Evolutionary conservation across 2,888 invertebrate genomes (phyloP), one percentile per base, ranked within the genome.

Genomic region (Dromius quadrimaculatus): DNA sequence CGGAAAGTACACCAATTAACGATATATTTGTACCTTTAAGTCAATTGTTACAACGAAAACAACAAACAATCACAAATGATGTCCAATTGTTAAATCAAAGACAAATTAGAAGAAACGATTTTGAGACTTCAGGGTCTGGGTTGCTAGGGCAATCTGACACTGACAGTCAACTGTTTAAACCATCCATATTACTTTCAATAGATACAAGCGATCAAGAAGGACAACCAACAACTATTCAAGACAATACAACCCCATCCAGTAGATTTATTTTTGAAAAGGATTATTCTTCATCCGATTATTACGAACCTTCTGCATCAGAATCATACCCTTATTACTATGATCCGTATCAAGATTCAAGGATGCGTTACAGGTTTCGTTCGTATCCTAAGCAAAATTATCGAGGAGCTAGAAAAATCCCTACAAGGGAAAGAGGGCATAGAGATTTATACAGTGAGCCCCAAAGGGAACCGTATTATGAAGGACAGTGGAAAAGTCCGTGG

Each of bases 401-500:
- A 2, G 62, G 70, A 2, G 23, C 70, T n/a, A 61, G 70, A 19
- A 70, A 61, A 28, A 20, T 70, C 2, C 62, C 70, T 8, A 17
- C 62, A 3, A 61, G 70, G 15, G 70, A 70, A 23, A n/a, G 70
- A n/a, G 70, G 70, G 9, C 32, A 62, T 3, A 34, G 64, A 15
- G 64, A 64, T 32, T 17, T 50, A n/a, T 59, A 41, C 20, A 34
- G 43, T 59, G 68, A 68, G 1, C 32, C 47, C 2, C 36, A 20
- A 1, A 61, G 69, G 22, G 69, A 70, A 23, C 47, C 70, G 15
- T 62, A 70, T 9, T 47, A 50, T 15, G 62, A 61, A 2, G 8
- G n/a, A 34, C 22, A 34, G 61, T 74, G 74, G 75, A 79, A 79
- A 59, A 76, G 74, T 9, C 73, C 76, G 43, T 79, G 79, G 79